Base-by-base conservation (phyloP, 2,113 vertebrate species). In the Mirza zaza region DNA sequence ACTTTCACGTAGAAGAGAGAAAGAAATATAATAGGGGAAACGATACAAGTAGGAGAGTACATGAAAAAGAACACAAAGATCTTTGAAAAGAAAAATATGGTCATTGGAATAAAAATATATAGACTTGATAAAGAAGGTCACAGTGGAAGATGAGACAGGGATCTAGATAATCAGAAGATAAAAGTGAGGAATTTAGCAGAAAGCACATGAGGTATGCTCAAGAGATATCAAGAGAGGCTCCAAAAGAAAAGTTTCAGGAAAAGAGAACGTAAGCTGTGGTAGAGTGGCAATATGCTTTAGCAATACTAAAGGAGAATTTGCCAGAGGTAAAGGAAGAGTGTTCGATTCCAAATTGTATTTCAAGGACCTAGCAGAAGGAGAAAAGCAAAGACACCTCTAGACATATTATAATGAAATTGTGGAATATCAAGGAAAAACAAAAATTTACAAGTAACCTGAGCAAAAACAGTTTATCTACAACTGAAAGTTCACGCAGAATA, bases 51-150 rank as follows among this genome's bases (percentile, higher is more conserved):
- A 48, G 9, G 85, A 42, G 67, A 92, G 20, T 23, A 96, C 95
- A 90, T 71, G 50, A 91, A 90, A 92, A 81, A 52, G 48, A 77
- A 77, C 75, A 77, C 48, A 52, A 91, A 42, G 27, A 55, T 59
- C 36, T 73, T 96, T 86, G 32, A 87, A 91, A 93, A 85, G 11
- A 76, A 97, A 96, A 76, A 86, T 8, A 25, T 52, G 13, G 55
- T n/a, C 59, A 34, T 6, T 82, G 65, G 39, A 88, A 84, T 84
- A 94, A 87, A 96, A 92, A 67, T 39, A 90, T 67, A 42, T 59
- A 82, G 20, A 94, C 36, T 85, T 76, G 20, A 83, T 89, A 59
- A 94, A 90, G 39, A 83, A 94, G 70, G 3, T 25, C 14, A 48
- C 39, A 67, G 8, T 27, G 18, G 90, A 45, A 79, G 14, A 50